Evolutionary conservation across 2,888 invertebrate genomes (phyloP), one percentile per base, ranked within the genome.

Genomic region (Agrilus mali): DNA sequence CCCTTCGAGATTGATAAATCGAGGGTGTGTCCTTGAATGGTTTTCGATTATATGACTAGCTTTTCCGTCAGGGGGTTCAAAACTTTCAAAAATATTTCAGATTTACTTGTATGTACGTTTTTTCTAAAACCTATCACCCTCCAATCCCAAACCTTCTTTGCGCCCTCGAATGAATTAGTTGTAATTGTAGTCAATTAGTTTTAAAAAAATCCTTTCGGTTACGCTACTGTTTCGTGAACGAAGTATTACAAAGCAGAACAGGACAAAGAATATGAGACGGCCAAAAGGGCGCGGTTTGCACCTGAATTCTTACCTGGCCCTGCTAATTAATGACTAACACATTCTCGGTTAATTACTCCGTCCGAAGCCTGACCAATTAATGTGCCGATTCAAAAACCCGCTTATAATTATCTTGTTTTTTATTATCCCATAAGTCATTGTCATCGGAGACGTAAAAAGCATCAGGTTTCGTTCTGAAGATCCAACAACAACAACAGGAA

Each of bases 401-500:
- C 55, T 59, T 58, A 57, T 62, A 62, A 61, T 62, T 62, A 62
- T 60, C 56, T 55, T 56, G 55, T 58, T 58, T 62, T 63, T 61
- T 60, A 60, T 61, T 61, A 58, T 42, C 40, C 44, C 41, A 44
- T 46, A 46, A 46, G 59, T 58, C 54, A 53, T 53, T 57, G 55
- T 56, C 56, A 55, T 53, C 53, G 50, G 53, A 49, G 47, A 46
- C 51, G 48, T 48, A 55, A 54, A 56, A 55, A 56, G 52, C 55
- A 54, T 48, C 54, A 53, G 54, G 55, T 60, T 60, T 60, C 57
- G 59, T 59, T 60, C 60, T 61, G 60, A 61, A 63, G 61, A 61
- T 27, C 8, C 27, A 27, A 27, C 27, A 8, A 27, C 10, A 27
- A 27, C 27, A 27, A 27, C 27, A 27, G 10, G 10, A 27, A 10